phyloP scores from a whole-genome alignment of 2,797 vertebrate species.

The Hydrophis major region DNA sequence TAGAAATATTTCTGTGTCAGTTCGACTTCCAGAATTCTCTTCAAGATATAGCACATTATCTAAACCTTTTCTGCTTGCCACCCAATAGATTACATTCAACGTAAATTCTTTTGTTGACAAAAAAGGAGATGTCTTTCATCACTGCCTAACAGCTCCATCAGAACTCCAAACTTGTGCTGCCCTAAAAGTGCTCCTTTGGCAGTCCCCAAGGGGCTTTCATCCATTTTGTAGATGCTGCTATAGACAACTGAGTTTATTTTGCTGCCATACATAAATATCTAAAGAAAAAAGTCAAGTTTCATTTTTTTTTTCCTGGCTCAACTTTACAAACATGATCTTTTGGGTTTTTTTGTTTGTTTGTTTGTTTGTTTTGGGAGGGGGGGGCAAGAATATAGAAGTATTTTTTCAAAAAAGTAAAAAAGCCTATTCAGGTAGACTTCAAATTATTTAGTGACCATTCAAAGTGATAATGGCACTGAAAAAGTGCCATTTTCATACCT shows the following conservation, averaged over 20 bases:
- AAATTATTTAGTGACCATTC: background rate
- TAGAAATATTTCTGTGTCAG: background rate
- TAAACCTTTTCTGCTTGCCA: background rate
- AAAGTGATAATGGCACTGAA: background rate
- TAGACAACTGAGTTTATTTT: background rate
- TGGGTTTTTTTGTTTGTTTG: background rate
- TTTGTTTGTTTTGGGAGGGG: too few relatives aligned
- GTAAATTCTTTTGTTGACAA: background rate
- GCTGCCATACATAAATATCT: background rate
- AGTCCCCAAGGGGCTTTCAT: background rate
- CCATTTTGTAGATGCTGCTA: background rate
- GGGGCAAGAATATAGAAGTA: constrained; percentile 24
- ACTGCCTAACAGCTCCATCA: background rate
- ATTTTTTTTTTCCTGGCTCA: background rate
- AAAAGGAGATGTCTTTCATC: background rate
- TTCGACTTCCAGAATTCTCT: background rate
- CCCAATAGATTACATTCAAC: background rate
- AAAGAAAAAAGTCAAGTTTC: background rate
- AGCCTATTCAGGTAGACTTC: background rate
- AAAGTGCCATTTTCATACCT: background rate
- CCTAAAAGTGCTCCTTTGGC: background rate
- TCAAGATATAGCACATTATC: background rate
- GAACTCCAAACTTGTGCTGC: background rate
- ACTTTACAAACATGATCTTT: background rate
- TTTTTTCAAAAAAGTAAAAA: constrained; percentile 45